Conservation (phyloP, 1,140 invertebrate genomes). For the Anthonomus grandis region DNA sequence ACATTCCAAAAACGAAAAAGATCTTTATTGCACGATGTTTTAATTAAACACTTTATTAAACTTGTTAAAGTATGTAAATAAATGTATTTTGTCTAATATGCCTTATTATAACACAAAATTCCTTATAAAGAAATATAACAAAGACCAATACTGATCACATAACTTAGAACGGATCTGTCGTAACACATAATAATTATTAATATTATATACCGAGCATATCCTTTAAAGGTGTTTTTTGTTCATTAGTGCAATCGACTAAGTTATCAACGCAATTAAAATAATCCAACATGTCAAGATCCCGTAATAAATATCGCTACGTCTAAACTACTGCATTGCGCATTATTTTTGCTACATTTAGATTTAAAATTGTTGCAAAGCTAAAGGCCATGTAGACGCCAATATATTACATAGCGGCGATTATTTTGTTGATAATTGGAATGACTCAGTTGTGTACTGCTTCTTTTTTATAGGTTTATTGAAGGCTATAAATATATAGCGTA, state of each 20-base stretch:
- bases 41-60: too few relatives aligned
- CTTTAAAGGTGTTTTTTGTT: slow-evolving; percentile 18
- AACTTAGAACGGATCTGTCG: slow-evolving; percentile 4
- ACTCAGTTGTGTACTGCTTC: slow-evolving; percentile 4
- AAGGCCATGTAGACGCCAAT: slow-evolving; percentile 2
- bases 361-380: slow-evolving; percentile 18
- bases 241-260: slow-evolving; percentile 12
- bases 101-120: too few relatives aligned
- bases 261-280: slow-evolving; percentile 4
- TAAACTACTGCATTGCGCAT: slow-evolving; percentile 14
- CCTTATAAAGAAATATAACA: too few relatives aligned
- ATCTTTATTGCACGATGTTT: too few relatives aligned
- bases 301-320: slow-evolving; percentile 6
- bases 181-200: slow-evolving; percentile 7
- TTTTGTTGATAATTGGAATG: slow-evolving; percentile 2
- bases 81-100: too few relatives aligned
- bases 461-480: background rate
- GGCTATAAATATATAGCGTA: background rate
- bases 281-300: background rate
- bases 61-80: too few relatives aligned
- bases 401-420: background rate
- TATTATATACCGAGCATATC: too few relatives aligned
- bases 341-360: slow-evolving; percentile 7
- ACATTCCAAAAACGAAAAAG: too few relatives aligned
- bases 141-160: slow-evolving; percentile 9